Evolutionary conservation across 2,797 vertebrate species (phyloP).

Genomic region (Paguma larvata): DNA sequence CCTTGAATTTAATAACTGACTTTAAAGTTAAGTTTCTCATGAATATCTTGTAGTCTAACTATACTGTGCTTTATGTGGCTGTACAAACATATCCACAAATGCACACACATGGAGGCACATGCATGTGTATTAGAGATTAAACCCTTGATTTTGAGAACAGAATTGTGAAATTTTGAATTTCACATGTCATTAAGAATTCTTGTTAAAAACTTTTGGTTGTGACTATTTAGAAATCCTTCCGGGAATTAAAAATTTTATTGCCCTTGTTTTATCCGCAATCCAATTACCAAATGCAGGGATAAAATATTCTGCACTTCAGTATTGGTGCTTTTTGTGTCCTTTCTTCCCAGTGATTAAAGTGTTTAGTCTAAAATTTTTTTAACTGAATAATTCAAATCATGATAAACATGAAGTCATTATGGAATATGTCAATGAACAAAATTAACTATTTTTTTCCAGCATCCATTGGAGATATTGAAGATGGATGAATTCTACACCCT

Average conservation of each 20-base stretch:
- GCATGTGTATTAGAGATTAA: background rate
- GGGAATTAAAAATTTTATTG: background rate
- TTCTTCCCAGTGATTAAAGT: conserved; percentile 15
- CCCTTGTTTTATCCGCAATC: background rate
- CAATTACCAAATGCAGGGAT: background rate
- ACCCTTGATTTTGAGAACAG: conserved; percentile 15
- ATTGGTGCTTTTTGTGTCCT: background rate
- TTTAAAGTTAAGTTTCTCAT: conserved; percentile 50
- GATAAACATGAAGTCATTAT: background rate
- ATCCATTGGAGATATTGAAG: background rate
- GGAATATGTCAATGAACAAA: conserved; percentile 41
- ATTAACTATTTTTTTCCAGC: background rate
- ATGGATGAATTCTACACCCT: background rate
- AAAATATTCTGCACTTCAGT: background rate
- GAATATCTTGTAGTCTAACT: background rate
- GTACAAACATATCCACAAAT: background rate
- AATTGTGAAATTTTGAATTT: conserved; percentile 11
- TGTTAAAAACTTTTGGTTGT: background rate
- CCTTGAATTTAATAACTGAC: conserved; percentile 6
- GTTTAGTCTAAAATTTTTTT: background rate
- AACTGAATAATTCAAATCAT: conserved; percentile 19
- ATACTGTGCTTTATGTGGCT: background rate
- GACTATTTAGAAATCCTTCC: conserved; percentile 37
- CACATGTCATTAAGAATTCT: background rate
- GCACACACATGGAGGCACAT: background rate